Conservation (phyloP, 2,888 invertebrate species). For the Morpho deidamia region DNA sequence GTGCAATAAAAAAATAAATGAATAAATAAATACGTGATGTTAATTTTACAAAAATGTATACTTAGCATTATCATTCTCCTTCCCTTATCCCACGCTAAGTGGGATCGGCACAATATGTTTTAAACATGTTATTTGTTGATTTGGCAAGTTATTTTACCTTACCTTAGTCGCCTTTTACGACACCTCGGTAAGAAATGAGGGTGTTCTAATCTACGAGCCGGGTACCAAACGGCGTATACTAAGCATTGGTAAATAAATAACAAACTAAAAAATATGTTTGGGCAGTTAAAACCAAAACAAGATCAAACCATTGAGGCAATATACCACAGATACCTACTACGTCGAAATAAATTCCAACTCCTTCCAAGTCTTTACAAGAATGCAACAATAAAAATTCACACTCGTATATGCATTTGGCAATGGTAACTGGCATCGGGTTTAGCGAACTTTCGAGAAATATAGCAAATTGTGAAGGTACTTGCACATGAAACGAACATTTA, state of each 20-base stretch:
- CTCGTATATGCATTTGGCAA: constrained; percentile 38
- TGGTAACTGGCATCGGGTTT: constrained; percentile 23
- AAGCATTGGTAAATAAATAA: no score
- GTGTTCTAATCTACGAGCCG: no score
- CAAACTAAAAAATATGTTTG: no score
- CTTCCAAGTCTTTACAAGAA: constrained; percentile 14
- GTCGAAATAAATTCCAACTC: constrained; percentile 20
- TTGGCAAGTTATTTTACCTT: no score
- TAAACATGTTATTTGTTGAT: no score
- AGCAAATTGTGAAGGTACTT: not conserved
- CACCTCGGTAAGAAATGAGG: no score
- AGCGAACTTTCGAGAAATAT: constrained; percentile 17
- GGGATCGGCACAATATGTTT: not conserved
- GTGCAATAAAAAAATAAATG: no score
- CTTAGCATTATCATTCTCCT: not conserved
- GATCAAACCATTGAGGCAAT: not conserved
- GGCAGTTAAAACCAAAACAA: not conserved
- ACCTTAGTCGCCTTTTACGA: no score
- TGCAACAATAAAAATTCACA: constrained; percentile 30
- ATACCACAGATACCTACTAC: constrained; percentile 7
- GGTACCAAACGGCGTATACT: not conserved
- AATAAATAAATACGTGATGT: no score
- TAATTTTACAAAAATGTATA: no score
- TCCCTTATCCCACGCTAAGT: no score
- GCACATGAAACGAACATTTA: not conserved